These are phyloP conservation scores for Schlechtendalia chinensis DNA, from an alignment of 1,140 invertebrate genomes.

Conservation along the genomic window DNA sequence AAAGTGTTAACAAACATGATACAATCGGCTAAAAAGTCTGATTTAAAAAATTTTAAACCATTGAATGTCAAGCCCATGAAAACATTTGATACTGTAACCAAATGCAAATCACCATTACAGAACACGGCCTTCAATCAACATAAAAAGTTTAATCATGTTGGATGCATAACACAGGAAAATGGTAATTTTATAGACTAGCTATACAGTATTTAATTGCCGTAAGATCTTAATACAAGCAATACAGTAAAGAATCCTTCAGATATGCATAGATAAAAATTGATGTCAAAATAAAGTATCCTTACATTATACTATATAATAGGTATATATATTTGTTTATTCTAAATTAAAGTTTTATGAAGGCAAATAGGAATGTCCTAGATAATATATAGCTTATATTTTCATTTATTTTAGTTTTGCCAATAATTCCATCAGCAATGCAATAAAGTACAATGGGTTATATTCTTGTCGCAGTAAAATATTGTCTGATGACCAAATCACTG, in stretches of 20 bases:
- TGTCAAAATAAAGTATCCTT: too few relatives aligned
- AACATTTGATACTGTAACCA: neutral
- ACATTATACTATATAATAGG: too few relatives aligned
- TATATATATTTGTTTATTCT: neutral
- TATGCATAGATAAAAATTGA: too few relatives aligned
- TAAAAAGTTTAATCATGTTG: constrained; percentile 16
- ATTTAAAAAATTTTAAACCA: neutral
- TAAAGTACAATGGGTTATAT: too few relatives aligned
- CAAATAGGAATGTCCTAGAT: neutral
- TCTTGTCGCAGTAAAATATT: too few relatives aligned
- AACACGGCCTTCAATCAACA: neutral
- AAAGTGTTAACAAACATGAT: constrained; percentile 32
- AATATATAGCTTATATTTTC: too few relatives aligned
- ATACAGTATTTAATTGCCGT: neutral
- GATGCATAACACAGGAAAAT: neutral
- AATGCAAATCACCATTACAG: neutral
- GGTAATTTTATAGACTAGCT: constrained; percentile 3
- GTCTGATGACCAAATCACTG: too few relatives aligned
- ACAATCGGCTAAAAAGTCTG: constrained; percentile 10
- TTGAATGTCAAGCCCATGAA: constrained; percentile 12
- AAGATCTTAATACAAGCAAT: neutral
- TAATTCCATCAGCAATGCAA: too few relatives aligned
- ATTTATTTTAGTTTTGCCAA: too few relatives aligned
- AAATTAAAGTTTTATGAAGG: neutral
- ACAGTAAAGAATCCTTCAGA: neutral